These are phyloP conservation scores for Bujurquina vittata DNA, from an alignment of 2,113 vertebrate species.

Conservation along the genomic window DNA sequence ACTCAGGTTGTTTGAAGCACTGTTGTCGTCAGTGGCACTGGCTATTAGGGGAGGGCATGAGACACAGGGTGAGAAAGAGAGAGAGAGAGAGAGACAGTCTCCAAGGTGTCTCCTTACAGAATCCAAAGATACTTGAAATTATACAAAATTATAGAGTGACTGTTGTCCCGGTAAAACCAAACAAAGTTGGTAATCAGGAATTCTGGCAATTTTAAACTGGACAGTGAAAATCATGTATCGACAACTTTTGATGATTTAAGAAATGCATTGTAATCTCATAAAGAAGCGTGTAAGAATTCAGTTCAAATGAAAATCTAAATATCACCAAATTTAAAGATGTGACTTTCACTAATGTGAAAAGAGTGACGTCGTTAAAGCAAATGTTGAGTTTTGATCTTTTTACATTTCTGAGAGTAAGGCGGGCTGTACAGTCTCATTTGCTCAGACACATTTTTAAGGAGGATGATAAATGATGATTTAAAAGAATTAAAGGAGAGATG, in stretches of 20 bases:
- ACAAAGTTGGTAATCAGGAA: neutral
- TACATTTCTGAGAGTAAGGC: neutral
- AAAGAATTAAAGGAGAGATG: neutral
- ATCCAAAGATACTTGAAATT: constrained; percentile 5
- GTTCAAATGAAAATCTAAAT: neutral
- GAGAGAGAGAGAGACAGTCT: neutral
- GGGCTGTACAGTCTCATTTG: neutral
- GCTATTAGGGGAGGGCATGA: constrained; percentile 58
- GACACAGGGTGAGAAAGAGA: constrained; percentile 23
- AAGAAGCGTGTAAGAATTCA: neutral
- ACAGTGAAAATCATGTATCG: neutral
- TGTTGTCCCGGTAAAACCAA: neutral
- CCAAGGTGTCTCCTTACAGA: constrained; percentile 13
- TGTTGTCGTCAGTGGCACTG: constrained; percentile 42
- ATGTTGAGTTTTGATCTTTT: neutral
- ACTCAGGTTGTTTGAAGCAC: constrained; percentile 60
- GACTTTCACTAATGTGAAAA: neutral
- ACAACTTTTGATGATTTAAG: neutral
- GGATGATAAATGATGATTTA: neutral
- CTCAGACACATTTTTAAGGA: neutral
- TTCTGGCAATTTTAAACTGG: neutral
- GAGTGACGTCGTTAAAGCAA: neutral
- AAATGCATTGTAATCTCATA: neutral
- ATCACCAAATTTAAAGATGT: neutral
- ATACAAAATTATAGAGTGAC: constrained; percentile 16